Base-by-base conservation (phyloP, 2,113 vertebrate genomes). In the Prolemur simus region DNA sequence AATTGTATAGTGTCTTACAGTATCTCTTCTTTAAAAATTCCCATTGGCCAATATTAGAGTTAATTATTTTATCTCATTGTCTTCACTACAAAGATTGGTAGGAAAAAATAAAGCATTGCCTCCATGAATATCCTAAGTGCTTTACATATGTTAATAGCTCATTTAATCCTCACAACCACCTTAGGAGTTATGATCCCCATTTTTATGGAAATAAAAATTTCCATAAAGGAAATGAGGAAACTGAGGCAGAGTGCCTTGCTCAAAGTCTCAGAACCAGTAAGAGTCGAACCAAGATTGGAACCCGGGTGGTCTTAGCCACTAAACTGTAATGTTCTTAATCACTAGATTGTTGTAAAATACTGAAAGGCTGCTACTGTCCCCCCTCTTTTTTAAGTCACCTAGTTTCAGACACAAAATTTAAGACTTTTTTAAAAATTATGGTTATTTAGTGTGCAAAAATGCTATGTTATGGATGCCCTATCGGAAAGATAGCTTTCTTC, bases 11-110 rank as follows among this genome's bases (percentile, higher is more conserved):
- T 86, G 85, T 87, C 39, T 88, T 66, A 91, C 69, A 34, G 6
- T 18, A 66, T 89, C 49, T 93, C 4, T 86, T 85, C 85, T 68
- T 60, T 91, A 69, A 95, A 94, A 82, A 45, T 13, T 39, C 71
- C 81, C 87, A 45, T 93, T 89, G 42, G 37, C 54, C 39, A 78
- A 52, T 68, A 54, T 68, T 71, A 78, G 91, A 60, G 23, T 64
- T 93, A 39, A 89, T 73, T 81, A 63, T 96, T 96, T 97, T 58
- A 56, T 97, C 69, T 88, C 85, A 60, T 91, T 84, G 52, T 95
- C 52, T 91, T 88, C 82, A 73, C 94, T 64, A 66, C 91, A 42
- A 87, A 94, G 73, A 68, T 6, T 63, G 21, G 60, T 86, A 63
- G 60, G 39, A 96, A 93, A 42, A 96, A 76, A n/a, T 27, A 76